Evolutionary conservation across 1,140 invertebrate genomes (phyloP), one percentile per base, ranked within the genome.

Genomic region (Drosophila sp.): DNA sequence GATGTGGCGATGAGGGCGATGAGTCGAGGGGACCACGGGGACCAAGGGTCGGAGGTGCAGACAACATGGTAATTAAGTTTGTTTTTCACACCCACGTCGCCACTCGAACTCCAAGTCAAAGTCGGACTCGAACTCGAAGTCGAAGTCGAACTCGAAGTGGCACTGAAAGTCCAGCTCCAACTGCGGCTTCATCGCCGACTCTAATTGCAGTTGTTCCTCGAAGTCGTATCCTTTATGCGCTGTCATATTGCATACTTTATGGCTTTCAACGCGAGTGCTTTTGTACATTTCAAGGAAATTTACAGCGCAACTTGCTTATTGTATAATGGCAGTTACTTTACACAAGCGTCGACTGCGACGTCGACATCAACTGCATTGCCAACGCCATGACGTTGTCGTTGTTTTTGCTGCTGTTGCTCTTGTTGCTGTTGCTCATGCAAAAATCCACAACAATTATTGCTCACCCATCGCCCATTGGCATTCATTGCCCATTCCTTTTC

Each of bases 181-280:
- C 16, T 38, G 4, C 5, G 5, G 7, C 32, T 40, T 2, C 14
- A 2, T 0, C 18, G 48, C 32, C 43, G 7, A 45, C 9, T 41
- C 18, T 18, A 40, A 40, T 56, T 56, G 36, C 53, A 36, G 50
- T 29, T 36, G 29, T 36, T 41, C 16, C 53, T 29, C 13, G 16
- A 16, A 53, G 57, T 72, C 45, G 58, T 78, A 74, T 84, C 70
- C 69, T 75, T 87, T 78, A 80, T 87, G 78, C 78, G 45, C 81
- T 84, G 81, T 84, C 81, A 86, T 84, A 78, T 86, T 61, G 78
- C 81, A 78, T 81, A 78, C 70, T 86, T 86, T 86, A 86, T 78
- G 82, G 78, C 81, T 80, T 86, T 86, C 82, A 86, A 62, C 70
- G 82, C 81, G 82, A 86, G 81, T 86, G 81, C 81, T 86, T 86